These are phyloP conservation scores for Oophaga sylvatica DNA, from an alignment of 2,797 vertebrate species.

Conservation along the genomic window DNA sequence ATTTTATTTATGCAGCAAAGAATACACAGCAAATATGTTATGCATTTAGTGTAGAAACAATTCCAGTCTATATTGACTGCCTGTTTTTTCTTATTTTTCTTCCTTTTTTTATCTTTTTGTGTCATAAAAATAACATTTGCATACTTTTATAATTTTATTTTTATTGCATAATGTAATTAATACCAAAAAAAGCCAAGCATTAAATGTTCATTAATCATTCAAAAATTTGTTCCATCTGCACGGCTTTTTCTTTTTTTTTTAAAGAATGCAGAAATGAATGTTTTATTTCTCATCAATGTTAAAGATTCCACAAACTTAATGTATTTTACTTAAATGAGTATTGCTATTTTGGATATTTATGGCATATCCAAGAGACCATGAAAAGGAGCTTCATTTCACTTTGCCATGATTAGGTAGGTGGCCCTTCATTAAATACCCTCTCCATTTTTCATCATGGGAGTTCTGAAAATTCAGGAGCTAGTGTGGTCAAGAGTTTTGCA, in stretches of 20 bases:
- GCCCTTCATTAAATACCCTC: no score
- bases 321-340: neutral
- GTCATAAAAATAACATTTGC: neutral
- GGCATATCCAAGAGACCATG: no score
- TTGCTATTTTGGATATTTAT: neutral
- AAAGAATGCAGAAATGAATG: neutral
- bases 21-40: constrained; percentile 51
- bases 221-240: neutral
- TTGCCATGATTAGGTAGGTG: no score
- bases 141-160: neutral
- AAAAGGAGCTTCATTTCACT: no score
- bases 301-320: neutral
- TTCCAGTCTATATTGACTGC: constrained; percentile 18
- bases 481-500: no score
- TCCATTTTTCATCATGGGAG: no score
- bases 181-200: neutral
- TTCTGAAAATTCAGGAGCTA: no score
- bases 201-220: neutral
- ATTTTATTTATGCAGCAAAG: constrained; percentile 53
- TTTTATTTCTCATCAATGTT: neutral
- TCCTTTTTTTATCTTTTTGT: neutral
- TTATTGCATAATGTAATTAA: neutral
- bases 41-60: constrained; percentile 28
- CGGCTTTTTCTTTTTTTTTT: neutral
- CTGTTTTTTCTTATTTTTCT: neutral